phyloP scores from a whole-genome alignment of 1,140 invertebrate species.

The Drosophila punjabiensis region DNA sequence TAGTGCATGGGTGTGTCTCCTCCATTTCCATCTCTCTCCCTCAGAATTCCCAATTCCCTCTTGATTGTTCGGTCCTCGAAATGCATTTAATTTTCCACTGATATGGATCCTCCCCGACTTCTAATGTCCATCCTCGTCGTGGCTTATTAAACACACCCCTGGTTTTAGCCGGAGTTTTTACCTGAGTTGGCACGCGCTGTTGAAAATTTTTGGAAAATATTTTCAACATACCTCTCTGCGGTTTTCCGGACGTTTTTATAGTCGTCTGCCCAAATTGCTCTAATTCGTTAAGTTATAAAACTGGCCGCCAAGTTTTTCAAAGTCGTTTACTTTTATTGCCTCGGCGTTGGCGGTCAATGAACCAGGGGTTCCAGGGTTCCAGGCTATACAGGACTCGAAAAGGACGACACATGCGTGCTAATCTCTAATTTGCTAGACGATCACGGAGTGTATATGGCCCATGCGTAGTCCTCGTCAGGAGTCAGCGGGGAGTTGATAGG shows the following conservation, averaged over 20 bases:
- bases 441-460: slow-evolving; percentile 47
- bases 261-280: slow-evolving; percentile 72
- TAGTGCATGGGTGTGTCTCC: slow-evolving; percentile 34
- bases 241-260: slow-evolving; percentile 79
- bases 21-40: not conserved
- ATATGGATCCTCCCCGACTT: slow-evolving; percentile 53
- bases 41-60: slow-evolving; percentile 13
- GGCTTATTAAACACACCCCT: slow-evolving; percentile 73
- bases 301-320: slow-evolving; percentile 65
- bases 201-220: slow-evolving; percentile 32
- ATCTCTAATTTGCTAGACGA: slow-evolving; percentile 82
- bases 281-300: slow-evolving; percentile 80
- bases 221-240: slow-evolving; percentile 63
- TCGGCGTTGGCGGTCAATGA: slow-evolving; percentile 63
- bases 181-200: slow-evolving; percentile 48
- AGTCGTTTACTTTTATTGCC: slow-evolving; percentile 68
- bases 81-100: slow-evolving; percentile 63
- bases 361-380: slow-evolving; percentile 23
- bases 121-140: slow-evolving; percentile 56
- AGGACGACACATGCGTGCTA: slow-evolving; percentile 80
- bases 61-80: slow-evolving; percentile 25
- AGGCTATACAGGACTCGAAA: slow-evolving; percentile 27
- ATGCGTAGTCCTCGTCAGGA: slow-evolving; percentile 23
- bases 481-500: slow-evolving; percentile 57
- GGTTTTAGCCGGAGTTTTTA: slow-evolving; percentile 2